Base-by-base conservation (phyloP, 1,140 invertebrate species). In the Pseudomyrmex gracilis region DNA sequence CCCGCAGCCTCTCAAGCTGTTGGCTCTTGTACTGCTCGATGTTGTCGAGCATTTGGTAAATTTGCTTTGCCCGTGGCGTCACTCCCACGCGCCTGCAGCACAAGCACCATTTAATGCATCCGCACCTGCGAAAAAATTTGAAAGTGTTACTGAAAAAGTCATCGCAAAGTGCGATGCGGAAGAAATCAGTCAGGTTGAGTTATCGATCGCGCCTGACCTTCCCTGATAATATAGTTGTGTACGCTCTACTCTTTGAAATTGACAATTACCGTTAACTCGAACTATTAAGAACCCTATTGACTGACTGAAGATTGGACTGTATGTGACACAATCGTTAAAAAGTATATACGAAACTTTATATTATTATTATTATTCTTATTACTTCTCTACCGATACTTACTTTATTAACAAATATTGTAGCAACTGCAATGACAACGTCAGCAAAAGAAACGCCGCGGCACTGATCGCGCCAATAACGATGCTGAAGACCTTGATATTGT, bases 11-110 rank as follows among this genome's bases (percentile, higher is more conserved):
- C 92, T 98, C 98, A 77, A 99, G 94, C 91, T 99, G 98, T 90
- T 97, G 97, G 83, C 96, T 97, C 93, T 98, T 98, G 93, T 98
- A 98, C 71, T 97, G 96, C 92, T 99, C 98, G 83, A 99, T 98
- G 92, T 97, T 98, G 90, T 99, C 98, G 85, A 98, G 93, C 96
- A 98, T 97, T 76, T 96, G 96, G 90, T 97, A 97, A 64, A 99
- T 97, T 92, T 98, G 98, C 61, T 96, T 95, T 9, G 97, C 96
- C 66, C 97, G 95, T 3, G 97, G 97, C 9, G 97, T 97, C 34
- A 96, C 95, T 9, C 96, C 95, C 68, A 96, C 95, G 24, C 94
- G 93, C 76, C 95, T 95, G 89, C 97, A 98, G 91, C 96, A 97
- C 86, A 95, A 95, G 91, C 96, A 97, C 92, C 95, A 95, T 80